Conservation (phyloP, 2,888 invertebrate species). For the Pheosia tremula region DNA sequence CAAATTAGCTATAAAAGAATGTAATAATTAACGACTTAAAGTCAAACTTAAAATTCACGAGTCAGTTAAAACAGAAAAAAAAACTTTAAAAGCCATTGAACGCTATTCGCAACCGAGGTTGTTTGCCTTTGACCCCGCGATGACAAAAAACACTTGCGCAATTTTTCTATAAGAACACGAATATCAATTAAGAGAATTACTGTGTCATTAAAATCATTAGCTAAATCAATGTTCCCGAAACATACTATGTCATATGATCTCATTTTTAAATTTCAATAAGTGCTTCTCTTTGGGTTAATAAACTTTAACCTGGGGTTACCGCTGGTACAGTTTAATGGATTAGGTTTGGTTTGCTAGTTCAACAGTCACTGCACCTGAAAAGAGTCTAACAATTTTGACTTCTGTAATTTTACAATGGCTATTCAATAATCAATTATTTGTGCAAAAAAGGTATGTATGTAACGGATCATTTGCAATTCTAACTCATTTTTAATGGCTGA, state of each 20-base stretch:
- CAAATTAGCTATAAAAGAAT: constrained; percentile 23
- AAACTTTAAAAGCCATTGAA: constrained; percentile 51
- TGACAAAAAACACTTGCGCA: constrained; percentile 26
- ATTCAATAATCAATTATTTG: not conserved
- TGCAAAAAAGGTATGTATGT: not conserved
- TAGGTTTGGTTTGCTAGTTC: constrained; percentile 1
- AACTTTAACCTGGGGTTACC: constrained; percentile 18
- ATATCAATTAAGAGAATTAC: constrained; percentile 2
- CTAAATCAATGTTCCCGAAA: constrained; percentile 4
- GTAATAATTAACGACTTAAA: constrained; percentile 31
- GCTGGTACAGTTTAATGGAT: not conserved
- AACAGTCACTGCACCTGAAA: not conserved
- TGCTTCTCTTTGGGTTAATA: constrained; percentile 27
- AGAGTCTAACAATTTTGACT: not conserved
- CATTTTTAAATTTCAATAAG: constrained; percentile 26
- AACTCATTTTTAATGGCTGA: not conserved
- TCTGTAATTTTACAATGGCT: not conserved
- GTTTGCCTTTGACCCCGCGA: constrained; percentile 55
- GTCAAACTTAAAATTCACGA: constrained; percentile 31
- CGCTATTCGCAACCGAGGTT: constrained; percentile 46
- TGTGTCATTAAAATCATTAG: constrained; percentile 6
- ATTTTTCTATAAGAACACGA: constrained; percentile 1
- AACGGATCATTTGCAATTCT: not conserved
- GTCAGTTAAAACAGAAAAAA: constrained; percentile 32
- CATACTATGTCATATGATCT: not conserved